Evolutionary conservation across 2,797 vertebrate genomes (phyloP).

Genomic region (Hirundo rustica): DNA sequence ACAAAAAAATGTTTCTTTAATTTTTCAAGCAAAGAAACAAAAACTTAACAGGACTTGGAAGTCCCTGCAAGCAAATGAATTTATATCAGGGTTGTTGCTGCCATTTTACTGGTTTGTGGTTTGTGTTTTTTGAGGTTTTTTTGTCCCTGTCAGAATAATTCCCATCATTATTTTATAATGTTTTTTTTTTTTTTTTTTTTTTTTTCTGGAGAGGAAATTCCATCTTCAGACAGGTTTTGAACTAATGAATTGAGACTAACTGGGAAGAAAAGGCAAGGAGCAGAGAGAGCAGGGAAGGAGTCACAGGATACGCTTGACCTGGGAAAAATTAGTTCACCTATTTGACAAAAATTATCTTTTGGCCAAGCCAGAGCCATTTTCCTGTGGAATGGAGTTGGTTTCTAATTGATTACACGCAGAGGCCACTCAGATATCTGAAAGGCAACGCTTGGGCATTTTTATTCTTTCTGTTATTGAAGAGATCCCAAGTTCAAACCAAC

Average conservation of each 20-base stretch:
- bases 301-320: neutral
- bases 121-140: neutral
- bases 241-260: neutral
- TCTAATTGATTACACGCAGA: neutral
- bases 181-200: neutral
- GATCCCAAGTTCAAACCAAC: neutral
- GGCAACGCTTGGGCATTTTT: neutral
- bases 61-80: neutral
- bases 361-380: neutral
- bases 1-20: neutral
- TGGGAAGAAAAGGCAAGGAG: neutral
- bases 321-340: neutral
- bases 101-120: neutral
- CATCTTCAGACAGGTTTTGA: neutral
- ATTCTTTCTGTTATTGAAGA: neutral
- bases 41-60: neutral
- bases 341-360: neutral
- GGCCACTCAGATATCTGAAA: neutral
- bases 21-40: neutral
- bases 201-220: neutral
- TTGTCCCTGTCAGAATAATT: neutral
- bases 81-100: neutral
- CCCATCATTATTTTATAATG: neutral
- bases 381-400: neutral
- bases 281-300: neutral